A percentile compares a stretch with the other conserved stretches of the same genome.
phyloP scores from a whole-genome alignment of 37 sponge, comb jelly and placozoan genomes.

The Cladorhizidae sp. region DNA sequence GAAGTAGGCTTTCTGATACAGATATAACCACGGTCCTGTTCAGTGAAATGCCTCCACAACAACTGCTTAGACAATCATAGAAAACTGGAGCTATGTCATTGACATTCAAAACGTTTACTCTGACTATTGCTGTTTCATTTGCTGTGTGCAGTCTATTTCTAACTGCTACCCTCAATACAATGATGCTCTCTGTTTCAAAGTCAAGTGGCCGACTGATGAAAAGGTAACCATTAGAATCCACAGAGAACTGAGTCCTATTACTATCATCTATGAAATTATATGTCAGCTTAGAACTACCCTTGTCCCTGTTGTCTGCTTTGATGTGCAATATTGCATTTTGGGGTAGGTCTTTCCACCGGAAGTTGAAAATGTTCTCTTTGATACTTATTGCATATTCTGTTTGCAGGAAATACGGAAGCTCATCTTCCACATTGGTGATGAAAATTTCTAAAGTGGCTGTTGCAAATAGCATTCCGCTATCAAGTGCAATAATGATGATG shows the following conservation, averaged over 20 bases:
- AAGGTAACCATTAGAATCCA: constrained; percentile 47
- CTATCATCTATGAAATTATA: constrained; percentile 6
- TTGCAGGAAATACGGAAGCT: constrained; percentile 32
- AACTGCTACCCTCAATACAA: constrained; percentile 26
- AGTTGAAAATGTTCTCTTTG: constrained; percentile 21
- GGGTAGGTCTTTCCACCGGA: constrained; percentile 4
- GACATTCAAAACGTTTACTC: constrained; percentile 20
- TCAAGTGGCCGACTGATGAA: constrained; percentile 42
- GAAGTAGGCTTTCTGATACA: constrained; percentile 40
- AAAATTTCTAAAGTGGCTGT: constrained; percentile 30
- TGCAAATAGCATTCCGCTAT: constrained; percentile 47
- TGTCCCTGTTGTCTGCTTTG: constrained; percentile 16
- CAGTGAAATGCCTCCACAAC: constrained; percentile 16
- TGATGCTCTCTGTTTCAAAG: constrained; percentile 30
- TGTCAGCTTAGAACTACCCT: neutral
- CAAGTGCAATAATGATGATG: constrained; percentile 47
- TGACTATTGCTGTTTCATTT: constrained; percentile 15
- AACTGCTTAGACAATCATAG: constrained; percentile 37
- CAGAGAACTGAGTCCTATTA: neutral
- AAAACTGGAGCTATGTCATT: constrained; percentile 59
- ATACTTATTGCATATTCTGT: constrained; percentile 23
- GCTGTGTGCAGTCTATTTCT: constrained; percentile 47
- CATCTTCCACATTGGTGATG: constrained; percentile 45
- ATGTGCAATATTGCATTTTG: constrained; percentile 27
- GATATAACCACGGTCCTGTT: neutral